phyloP scores from a whole-genome alignment of 2,888 invertebrate genomes.

The Cheilosia urbana region DNA sequence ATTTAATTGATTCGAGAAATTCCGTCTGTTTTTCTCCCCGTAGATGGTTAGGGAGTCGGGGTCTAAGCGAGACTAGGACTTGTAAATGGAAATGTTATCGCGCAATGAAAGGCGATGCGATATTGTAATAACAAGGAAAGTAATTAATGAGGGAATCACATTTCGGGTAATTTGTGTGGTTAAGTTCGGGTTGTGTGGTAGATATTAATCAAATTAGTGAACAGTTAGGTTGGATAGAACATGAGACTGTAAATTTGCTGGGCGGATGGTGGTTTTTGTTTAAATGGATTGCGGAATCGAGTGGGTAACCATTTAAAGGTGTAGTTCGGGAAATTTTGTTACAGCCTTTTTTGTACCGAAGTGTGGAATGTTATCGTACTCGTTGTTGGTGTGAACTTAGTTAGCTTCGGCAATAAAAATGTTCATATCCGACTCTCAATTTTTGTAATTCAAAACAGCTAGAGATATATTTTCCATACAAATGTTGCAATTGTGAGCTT shows the following conservation, averaged over 20 bases:
- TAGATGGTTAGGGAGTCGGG: conserved; percentile 36
- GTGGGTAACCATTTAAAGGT: too few species aligned
- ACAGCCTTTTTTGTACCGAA: too few species aligned
- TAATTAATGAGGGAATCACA: conserved; percentile 69
- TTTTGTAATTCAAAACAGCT: too few species aligned
- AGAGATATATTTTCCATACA: too few species aligned
- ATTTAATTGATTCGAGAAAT: conserved; percentile 64
- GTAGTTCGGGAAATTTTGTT: too few species aligned
- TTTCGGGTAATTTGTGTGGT: conserved; percentile 45
- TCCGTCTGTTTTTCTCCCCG: conserved; percentile 34
- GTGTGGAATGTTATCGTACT: too few species aligned
- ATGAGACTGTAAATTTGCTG: not conserved
- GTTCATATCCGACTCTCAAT: too few species aligned
- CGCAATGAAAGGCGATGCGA: conserved; percentile 52
- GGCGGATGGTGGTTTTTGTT: not conserved
- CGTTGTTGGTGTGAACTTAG: too few species aligned
- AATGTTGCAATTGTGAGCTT: too few species aligned
- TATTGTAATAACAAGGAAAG: conserved; percentile 63
- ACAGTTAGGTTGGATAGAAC: not conserved
- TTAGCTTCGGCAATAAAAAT: too few species aligned
- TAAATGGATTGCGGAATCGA: not conserved
- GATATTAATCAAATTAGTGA: conserved; percentile 48
- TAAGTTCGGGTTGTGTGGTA: conserved; percentile 20
- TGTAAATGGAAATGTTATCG: conserved; percentile 51
- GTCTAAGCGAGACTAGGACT: conserved; percentile 5